Evolutionary conservation across 2,888 invertebrate species (phyloP), one percentile per base, ranked within the genome.

Genomic region (Phymatocera aterrima): DNA sequence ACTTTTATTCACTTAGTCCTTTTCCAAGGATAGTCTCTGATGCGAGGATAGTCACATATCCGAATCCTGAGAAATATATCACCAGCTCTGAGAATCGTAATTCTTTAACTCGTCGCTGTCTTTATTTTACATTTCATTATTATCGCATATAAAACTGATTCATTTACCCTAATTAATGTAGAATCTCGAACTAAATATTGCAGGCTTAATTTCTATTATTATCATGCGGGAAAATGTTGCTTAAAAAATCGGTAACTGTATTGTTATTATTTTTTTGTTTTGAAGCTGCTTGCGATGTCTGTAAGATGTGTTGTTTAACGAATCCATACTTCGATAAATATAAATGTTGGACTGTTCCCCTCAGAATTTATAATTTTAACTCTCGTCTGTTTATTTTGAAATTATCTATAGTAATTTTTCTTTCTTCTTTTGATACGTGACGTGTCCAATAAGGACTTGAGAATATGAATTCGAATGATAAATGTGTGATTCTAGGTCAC

Each of bases 21-120:
- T 2, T 43, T 43, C n/a, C n/a, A 15, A 43, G 40, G 65, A 40
- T 65, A 21, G 34, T 8, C 43, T 10, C 2, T 18, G 61, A 37
- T 31, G 34, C 34, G 34, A 61, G 18, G 37, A 34, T 37, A 37
- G 34, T 34, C 4, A 37, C 18, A 8, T 21, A 34, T 64, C 18
- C 24, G 37, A 37, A 21, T 64, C 10, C 64, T 8, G 18, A 64
- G 6, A 2, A n/a, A 64, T 18, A 64, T 18, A 60, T 64, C 64
- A 37, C 60, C 60, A 60, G 60, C n/a, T 34, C 31, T 31, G 1
- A 34, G 21, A 34, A 51, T 51, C 5, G 24, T 51, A 51, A 51
- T 51, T 51, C 24, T 72, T 34, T 72, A 51, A n/a, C 1, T 48
- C 51, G 72, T 72, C 72, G 34, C 72, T 51, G 51, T 51, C 51